Evolutionary conservation across 2,888 invertebrate species (phyloP).

Genomic region (Caenorhabditis sp.): DNA sequence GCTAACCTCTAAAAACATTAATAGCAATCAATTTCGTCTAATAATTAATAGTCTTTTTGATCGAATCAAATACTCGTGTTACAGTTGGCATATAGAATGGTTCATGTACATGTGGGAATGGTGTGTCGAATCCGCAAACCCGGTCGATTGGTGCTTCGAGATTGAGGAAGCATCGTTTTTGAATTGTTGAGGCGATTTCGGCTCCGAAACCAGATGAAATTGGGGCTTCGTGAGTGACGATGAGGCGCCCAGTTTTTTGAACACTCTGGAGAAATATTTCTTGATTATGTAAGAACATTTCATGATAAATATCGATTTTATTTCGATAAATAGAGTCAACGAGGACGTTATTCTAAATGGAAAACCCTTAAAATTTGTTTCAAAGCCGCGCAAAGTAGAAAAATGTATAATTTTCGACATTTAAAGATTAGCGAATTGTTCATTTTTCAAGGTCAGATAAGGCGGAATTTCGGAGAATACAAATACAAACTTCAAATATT

Average conservation of each 20-base stretch:
- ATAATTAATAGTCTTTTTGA: slow-evolving; percentile 81
- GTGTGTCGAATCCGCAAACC: slow-evolving; percentile 94
- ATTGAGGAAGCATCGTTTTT: slow-evolving; percentile 92
- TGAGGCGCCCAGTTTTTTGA: slow-evolving; percentile 88
- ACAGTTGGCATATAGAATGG: slow-evolving; percentile 94
- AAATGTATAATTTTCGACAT: no score
- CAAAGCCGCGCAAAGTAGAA: no score
- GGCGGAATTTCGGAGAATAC: no score
- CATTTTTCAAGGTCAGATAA: no score
- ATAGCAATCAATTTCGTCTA: background rate
- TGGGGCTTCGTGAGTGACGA: slow-evolving; percentile 95
- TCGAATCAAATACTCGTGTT: slow-evolving; percentile 86
- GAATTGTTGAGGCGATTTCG: slow-evolving; percentile 88
- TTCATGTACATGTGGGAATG: slow-evolving; percentile 95
- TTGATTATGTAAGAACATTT: no score
- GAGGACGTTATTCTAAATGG: no score
- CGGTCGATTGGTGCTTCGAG: slow-evolving; percentile 90
- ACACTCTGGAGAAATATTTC: slow-evolving; percentile 86
- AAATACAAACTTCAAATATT: no score
- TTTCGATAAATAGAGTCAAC: no score
- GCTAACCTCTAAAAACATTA: background rate
- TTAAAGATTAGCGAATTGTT: no score
- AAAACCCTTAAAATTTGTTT: no score
- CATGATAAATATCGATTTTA: no score
- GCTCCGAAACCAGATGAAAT: slow-evolving; percentile 93